Evolutionary conservation across 2,797 vertebrate species (phyloP), one percentile per base, ranked within the genome.

Genomic region (Gobionotothen gibberifrons): DNA sequence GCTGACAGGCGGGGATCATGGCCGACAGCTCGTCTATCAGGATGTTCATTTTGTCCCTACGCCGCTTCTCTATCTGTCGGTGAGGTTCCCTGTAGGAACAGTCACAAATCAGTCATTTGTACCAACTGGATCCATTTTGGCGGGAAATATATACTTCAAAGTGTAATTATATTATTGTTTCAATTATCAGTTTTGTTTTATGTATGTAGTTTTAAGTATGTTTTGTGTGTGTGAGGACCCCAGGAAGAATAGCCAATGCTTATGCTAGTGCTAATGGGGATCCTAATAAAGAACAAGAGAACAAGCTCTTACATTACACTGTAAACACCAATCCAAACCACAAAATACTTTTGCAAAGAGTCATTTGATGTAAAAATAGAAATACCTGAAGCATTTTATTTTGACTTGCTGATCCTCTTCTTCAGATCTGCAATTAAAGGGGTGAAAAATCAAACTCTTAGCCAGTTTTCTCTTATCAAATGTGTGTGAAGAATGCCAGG

Each of bases 41-140:
- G 64, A 94, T 97, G 92, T 98, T 98, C 96, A 98, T 98, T 89
- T 97, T 98, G 74, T 98, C 97, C 76, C 97, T 89, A 8, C 96
- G 94, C 40, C 97, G 89, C 91, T 98, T 98, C 88, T 98, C 97
- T 16, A 97, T 97, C 84, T 97, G 97, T 61, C 97, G 96, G 77
- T 98, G 97, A 86, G 97, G 97, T 83, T 98, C 96, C 93, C 97
- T 98, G 89, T 61, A 3, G 61, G 21, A 3, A 29, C 11, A 67
- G 22, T 59, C 16, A 48, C 40, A 59, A 21, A 16, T 57, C 49
- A 57, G 12, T 65, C 61, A 51, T 29, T 26, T 26, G 15, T 15
- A 26, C 2, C 17, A 13, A 5, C 11, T 21, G 3, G 13, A 6
- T 60, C 11, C 32, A 11, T 55, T 56, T 19, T 7, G 7, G 12